Evolutionary conservation across 1,140 invertebrate species (phyloP).

Genomic region (Calycopis cecrops): DNA sequence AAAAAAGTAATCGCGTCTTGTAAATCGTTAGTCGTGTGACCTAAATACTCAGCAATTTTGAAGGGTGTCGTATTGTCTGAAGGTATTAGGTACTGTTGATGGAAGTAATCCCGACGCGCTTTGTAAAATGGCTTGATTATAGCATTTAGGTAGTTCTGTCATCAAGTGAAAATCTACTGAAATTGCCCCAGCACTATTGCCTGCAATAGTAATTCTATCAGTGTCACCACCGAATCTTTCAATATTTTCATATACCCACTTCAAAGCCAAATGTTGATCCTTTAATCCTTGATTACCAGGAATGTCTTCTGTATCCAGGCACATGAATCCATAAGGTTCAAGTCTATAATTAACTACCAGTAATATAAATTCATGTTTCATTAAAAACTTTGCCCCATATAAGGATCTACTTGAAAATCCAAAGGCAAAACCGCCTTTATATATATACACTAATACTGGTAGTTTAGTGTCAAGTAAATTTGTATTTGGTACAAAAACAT

Average conservation of each 20-base stretch:
- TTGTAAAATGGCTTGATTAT: neutral
- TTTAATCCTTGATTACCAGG: no score
- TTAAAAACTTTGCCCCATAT: no score
- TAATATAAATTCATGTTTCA: no score
- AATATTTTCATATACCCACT: no score
- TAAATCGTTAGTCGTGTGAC: neutral
- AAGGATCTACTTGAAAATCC: neutral
- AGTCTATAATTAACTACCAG: no score
- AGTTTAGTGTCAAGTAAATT: no score
- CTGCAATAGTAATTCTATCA: neutral
- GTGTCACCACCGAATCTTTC: neutral
- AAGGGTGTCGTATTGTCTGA: neutral
- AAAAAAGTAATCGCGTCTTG: neutral
- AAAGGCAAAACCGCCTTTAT: neutral
- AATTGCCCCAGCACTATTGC: neutral
- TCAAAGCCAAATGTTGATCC: no score
- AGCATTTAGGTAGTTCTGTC: neutral
- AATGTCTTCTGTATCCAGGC: no score
- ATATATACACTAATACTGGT: no score
- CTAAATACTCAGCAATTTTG: no score
- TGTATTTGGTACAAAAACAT: no score
- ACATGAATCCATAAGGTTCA: no score
- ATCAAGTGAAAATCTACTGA: neutral
- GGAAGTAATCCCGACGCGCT: neutral
- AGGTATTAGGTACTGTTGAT: neutral